Conservation (phyloP, 1,140 invertebrate genomes). For the Ganaspis sp. region DNA sequence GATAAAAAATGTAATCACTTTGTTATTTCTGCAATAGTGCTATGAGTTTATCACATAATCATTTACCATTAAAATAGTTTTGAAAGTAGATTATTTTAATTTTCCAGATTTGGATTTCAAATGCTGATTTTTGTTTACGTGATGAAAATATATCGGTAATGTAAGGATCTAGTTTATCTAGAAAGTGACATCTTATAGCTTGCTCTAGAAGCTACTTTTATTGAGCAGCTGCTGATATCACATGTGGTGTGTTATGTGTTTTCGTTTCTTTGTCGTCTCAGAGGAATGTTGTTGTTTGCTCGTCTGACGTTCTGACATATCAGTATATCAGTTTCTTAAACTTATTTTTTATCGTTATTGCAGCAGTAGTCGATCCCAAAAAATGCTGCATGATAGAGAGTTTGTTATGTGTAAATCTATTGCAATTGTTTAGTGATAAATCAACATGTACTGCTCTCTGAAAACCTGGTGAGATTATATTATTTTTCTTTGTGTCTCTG, state of each 20-base stretch:
- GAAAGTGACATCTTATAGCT: no score
- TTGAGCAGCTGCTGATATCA: no score
- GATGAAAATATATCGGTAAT: no score
- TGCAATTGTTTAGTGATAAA: background rate
- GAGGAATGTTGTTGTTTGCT: background rate
- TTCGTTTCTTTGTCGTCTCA: background rate
- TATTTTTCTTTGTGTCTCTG: slow-evolving; percentile 12
- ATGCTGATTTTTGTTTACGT: no score
- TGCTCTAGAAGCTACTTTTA: no score
- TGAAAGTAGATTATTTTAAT: no score
- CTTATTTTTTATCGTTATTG: background rate
- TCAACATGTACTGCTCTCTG: slow-evolving; percentile 63
- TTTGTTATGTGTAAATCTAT: background rate
- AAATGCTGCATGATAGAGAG: background rate
- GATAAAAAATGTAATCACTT: no score
- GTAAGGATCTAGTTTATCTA: no score
- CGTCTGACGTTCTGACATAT: background rate
- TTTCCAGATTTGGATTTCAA: no score
- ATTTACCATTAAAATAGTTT: no score
- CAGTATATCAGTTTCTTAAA: background rate
- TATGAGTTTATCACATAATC: no score
- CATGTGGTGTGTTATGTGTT: background rate
- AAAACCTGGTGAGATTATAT: slow-evolving; percentile 60
- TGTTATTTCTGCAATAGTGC: no score
- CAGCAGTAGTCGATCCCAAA: background rate